Evolutionary conservation across 2,797 vertebrate species (phyloP).

Genomic region (Peromyscus attwateri): DNA sequence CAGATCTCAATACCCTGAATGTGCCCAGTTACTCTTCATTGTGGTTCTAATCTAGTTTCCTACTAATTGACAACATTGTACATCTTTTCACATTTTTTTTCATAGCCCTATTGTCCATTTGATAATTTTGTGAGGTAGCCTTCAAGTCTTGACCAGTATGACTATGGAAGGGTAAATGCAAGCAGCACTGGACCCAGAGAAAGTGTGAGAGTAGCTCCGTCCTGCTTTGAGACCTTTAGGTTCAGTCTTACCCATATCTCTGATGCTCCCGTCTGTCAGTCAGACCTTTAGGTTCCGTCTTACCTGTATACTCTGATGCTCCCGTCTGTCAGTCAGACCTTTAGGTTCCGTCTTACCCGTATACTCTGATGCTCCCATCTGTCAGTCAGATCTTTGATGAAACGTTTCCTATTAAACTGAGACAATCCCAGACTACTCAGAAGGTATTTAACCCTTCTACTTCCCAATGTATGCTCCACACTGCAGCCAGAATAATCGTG

Average conservation of each 20-base stretch:
- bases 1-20: neutral
- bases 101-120: neutral
- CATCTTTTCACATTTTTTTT: neutral
- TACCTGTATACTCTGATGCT: no score
- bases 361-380: neutral
- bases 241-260: neutral
- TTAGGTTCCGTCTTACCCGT: neutral
- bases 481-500: neutral
- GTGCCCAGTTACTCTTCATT: no score
- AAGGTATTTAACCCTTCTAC: neutral
- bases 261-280: neutral
- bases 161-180: neutral
- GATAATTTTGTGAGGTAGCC: neutral
- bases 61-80: neutral
- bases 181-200: neutral
- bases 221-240: neutral
- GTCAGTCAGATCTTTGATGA: neutral
- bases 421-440: neutral
- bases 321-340: no score
- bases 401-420: neutral
- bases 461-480: no score
- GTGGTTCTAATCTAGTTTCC: neutral
- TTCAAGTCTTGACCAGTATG: neutral
- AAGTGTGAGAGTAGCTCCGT: neutral
- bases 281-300: no score